phyloP scores from a whole-genome alignment of 1,140 invertebrate genomes.

The Scaptomyza pallida region DNA sequence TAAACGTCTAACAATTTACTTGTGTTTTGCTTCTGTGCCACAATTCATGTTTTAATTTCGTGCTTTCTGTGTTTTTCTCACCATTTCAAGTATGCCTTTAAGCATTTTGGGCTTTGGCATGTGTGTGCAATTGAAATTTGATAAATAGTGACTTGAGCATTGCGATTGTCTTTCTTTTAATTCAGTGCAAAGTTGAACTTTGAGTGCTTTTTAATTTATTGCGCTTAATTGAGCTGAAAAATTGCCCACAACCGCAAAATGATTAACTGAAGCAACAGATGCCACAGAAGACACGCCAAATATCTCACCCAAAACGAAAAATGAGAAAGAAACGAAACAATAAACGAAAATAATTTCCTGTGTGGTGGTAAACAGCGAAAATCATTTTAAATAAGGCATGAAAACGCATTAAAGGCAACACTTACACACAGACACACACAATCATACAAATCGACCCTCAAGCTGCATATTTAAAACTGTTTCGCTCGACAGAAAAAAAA shows the following conservation, averaged over 20 bases:
- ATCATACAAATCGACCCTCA: constrained; percentile 6
- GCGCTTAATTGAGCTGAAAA: constrained; percentile 39
- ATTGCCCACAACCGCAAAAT: constrained; percentile 23
- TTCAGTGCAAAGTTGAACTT: not conserved
- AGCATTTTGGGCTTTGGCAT: constrained; percentile 10
- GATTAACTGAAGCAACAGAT: constrained; percentile 44
- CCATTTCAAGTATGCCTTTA: not conserved
- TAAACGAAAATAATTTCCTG: constrained; percentile 72
- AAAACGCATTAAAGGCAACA: constrained; percentile 72
- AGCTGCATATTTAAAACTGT: not conserved
- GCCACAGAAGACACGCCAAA: constrained; percentile 18
- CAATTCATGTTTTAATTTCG: constrained; percentile 56
- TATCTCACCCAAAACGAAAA: not conserved
- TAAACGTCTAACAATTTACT: constrained; percentile 49
- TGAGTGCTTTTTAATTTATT: constrained; percentile 15
- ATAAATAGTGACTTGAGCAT: constrained; percentile 21
- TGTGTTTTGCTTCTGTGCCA: constrained; percentile 31
- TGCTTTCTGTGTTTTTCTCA: not conserved
- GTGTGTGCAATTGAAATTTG: constrained; percentile 27
- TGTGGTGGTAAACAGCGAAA: constrained; percentile 58
- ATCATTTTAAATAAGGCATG: constrained; percentile 80
- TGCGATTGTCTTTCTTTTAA: not conserved
- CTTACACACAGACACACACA: too few relatives aligned
- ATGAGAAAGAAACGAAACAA: constrained; percentile 35
- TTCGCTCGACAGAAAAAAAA: constrained; percentile 5